phyloP scores from a whole-genome alignment of 1,140 invertebrate species.

The Neotoxoptera formosana region DNA sequence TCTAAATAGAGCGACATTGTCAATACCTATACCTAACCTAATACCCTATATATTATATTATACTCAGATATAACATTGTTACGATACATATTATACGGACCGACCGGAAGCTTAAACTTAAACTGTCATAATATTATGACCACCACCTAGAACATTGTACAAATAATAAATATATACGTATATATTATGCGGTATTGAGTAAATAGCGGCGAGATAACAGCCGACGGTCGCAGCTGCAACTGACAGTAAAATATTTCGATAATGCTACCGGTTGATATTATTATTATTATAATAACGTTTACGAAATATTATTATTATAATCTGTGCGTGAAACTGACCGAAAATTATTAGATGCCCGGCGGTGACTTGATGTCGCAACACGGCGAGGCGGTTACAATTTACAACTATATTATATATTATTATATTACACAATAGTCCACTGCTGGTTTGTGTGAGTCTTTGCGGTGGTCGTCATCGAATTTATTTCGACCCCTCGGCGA shows the following conservation, averaged over 20 bases:
- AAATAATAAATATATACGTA: not conserved
- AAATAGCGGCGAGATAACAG: too few species aligned
- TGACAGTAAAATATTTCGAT: conserved; percentile 15
- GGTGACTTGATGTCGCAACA: not conserved
- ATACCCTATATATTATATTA: too few species aligned
- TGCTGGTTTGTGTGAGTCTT: not conserved
- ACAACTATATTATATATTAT: too few species aligned
- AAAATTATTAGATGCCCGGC: not conserved
- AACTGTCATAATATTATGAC: not conserved
- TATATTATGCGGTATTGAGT: not conserved
- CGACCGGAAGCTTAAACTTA: not conserved
- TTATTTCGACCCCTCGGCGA: not conserved
- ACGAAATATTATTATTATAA: not conserved
- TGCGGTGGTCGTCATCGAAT: not conserved
- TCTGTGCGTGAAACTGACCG: not conserved
- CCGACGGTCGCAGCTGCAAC: not conserved
- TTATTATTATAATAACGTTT: not conserved
- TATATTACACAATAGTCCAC: not conserved
- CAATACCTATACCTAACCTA: too few species aligned
- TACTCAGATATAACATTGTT: too few species aligned
- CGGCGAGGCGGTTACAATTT: not conserved
- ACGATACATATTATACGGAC: too few species aligned
- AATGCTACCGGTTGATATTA: not conserved
- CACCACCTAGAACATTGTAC: not conserved
- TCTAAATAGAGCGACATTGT: too few species aligned